These are phyloP conservation scores for Trilocha varians DNA, from an alignment of 2,888 invertebrate genomes.

Conservation along the genomic window DNA sequence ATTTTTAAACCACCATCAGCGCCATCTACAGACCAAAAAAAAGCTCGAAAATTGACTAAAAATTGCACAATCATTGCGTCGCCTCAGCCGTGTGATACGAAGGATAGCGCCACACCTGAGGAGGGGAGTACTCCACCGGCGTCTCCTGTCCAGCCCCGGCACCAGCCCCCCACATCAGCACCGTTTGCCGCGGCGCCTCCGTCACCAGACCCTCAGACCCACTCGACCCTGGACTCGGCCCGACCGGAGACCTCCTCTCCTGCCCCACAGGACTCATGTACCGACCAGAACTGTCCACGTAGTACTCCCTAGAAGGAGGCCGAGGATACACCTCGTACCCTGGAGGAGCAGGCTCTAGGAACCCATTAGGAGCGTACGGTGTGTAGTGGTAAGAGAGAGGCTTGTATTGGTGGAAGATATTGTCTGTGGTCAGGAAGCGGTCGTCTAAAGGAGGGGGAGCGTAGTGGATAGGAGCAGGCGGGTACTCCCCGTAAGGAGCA, in stretches of 20 bases:
- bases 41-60: not conserved
- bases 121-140: conserved; percentile 62
- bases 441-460: conserved; percentile 76
- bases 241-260: conserved; percentile 76
- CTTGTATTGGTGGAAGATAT: conserved; percentile 91
- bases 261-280: conserved; percentile 76
- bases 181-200: conserved; percentile 87
- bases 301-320: conserved; percentile 73
- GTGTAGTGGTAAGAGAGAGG: conserved; percentile 88
- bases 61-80: conserved; percentile 58
- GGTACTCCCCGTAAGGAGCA: conserved; percentile 82
- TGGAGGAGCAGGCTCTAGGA: conserved; percentile 82
- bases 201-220: conserved; percentile 61
- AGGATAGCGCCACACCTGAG: conserved; percentile 69
- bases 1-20: no score
- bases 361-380: conserved; percentile 86
- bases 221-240: conserved; percentile 60
- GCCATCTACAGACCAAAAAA: no score
- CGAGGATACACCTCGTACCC: conserved; percentile 76
- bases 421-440: conserved; percentile 86
- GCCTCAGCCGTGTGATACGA: conserved; percentile 69
- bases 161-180: conserved; percentile 91
- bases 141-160: conserved; percentile 57
- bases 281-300: conserved; percentile 72
- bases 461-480: conserved; percentile 81